phyloP scores from a whole-genome alignment of 2,113 vertebrate species.

The Eidolon helvum region DNA sequence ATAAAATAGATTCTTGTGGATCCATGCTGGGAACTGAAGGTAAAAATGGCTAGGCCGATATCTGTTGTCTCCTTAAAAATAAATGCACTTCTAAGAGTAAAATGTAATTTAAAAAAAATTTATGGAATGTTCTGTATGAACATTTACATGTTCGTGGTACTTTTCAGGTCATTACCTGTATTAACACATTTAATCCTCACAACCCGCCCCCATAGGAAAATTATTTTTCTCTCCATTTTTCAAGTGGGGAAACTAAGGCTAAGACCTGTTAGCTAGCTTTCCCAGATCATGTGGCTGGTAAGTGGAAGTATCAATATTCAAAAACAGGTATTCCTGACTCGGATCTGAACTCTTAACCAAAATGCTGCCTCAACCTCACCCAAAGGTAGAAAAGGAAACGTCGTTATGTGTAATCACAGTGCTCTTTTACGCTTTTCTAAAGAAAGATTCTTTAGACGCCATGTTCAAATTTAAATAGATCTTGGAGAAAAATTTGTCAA shows the following conservation, averaged over 20 bases:
- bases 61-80: not conserved
- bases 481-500: not conserved
- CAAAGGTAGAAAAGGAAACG: not conserved
- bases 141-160: not conserved
- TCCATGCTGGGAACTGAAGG: not conserved
- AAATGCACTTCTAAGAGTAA: slow-evolving; percentile 14
- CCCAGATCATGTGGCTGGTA: not conserved
- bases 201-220: not conserved
- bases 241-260: not conserved
- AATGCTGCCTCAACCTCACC: not conserved
- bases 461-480: not conserved
- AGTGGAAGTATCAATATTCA: not conserved
- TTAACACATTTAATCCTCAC: not conserved
- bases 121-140: not conserved
- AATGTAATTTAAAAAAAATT: not conserved
- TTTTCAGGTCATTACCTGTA: not conserved
- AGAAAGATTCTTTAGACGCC: not conserved
- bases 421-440: not conserved
- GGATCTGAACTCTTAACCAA: not conserved
- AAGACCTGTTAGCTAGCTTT: not conserved
- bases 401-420: not conserved
- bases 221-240: slow-evolving; percentile 11
- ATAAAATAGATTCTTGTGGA: not conserved
- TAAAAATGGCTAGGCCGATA: not conserved
- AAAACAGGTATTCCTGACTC: not conserved